phyloP scores from a whole-genome alignment of 2,113 vertebrate genomes.

The Petromus typicus region DNA sequence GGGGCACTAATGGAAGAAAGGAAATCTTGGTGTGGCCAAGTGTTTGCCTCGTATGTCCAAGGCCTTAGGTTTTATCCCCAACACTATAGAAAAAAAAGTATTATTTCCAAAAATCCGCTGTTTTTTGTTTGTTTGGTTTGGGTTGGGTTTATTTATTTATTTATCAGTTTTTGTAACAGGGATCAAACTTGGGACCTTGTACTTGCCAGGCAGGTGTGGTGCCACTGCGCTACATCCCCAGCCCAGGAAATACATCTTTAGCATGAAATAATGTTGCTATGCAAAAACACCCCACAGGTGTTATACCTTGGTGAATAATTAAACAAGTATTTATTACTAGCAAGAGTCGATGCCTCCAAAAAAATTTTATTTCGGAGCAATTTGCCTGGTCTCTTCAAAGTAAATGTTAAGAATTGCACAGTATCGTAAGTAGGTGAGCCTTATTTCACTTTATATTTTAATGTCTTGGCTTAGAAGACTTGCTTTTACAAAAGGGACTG shows the following conservation, averaged over 20 bases:
- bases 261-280: not conserved
- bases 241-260: not conserved
- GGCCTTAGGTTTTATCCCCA: not conserved
- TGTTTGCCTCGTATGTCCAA: not conserved
- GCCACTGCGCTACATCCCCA: no score
- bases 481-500: not conserved
- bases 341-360: not conserved
- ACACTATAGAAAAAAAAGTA: not conserved
- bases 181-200: no score
- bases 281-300: not conserved
- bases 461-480: not conserved
- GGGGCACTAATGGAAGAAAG: not conserved
- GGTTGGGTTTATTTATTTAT: no score
- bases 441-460: not conserved
- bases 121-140: no score
- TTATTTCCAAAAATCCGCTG: no score
- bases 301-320: not conserved
- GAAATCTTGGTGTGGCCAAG: not conserved
- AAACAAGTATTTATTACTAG: conserved; percentile 10
- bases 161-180: no score
- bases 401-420: not conserved
- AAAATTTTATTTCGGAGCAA: not conserved
- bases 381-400: not conserved
- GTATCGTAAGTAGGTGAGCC: not conserved
- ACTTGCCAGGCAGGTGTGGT: no score